Evolutionary conservation across 1,140 invertebrate genomes (phyloP), one percentile per base, ranked within the genome.

Genomic region (Magallana angulata): DNA sequence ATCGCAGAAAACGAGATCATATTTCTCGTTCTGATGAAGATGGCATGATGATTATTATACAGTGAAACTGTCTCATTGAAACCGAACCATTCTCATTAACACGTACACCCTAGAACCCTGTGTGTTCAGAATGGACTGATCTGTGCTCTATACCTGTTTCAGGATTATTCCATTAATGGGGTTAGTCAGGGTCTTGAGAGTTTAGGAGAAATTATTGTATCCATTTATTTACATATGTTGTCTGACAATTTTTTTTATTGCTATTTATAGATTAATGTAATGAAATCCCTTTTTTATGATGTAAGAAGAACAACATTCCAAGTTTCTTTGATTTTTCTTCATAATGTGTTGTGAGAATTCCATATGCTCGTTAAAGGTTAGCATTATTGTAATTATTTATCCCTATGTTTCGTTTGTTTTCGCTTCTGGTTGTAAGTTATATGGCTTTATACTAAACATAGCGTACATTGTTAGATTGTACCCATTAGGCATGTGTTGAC

Each of bases 81-180:
- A 76, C 18, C 24, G 68, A 76, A 76, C 68, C 68, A 76, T 24
- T 76, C 68, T 76, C 68, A 76, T 76, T 48, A 76, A 76, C 68
- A 76, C 68, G 14, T 62, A 76, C 68, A 76, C 68, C 68, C 7
- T 76, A 76, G 68, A 76, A 76, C 68, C 68, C 68, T 76, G 68
- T 76, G 68, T 76, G 68, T 76, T 76, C 68, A 76, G 68, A 76
- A 76, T 76, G 68, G 68, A 76, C 68, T 76, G 68, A 76, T 76
- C 68, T 76, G 68, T 76, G 68, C 68, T 76, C 68, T 76, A 76
- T 76, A 76, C 68, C 68, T 76, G 68, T 76, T 76, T 76, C 68
- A 76, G 68, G 24, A 76, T 76, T 76, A 76, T 76, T 76, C 68
- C 68, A 76, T 76, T 76, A 7, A 76, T 11, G 24, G 68, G 68